These are phyloP conservation scores for Caranx ignobilis DNA, from an alignment of 2,113 vertebrate genomes.

Conservation along the genomic window DNA sequence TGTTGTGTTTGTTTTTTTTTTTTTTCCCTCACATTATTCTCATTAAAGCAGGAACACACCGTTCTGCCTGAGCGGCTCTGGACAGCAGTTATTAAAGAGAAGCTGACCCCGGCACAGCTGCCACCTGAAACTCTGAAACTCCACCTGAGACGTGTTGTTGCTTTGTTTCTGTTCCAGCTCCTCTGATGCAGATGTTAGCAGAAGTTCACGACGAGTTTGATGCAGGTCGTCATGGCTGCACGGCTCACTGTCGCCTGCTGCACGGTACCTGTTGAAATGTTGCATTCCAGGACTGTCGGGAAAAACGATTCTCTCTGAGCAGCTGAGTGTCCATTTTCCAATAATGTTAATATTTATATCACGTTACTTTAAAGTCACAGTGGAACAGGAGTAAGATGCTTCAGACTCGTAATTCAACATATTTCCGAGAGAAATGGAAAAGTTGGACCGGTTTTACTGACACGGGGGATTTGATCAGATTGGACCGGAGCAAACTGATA, in stretches of 20 bases:
- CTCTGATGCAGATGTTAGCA: constrained; percentile 5
- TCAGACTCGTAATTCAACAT: not conserved
- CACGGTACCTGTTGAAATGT: not conserved
- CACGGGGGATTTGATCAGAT: not conserved
- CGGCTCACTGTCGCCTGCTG: not conserved
- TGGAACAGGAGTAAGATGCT: not conserved
- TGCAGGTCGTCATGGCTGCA: not conserved
- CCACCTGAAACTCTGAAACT: not conserved
- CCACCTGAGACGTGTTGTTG: not conserved
- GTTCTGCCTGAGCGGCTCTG: constrained; percentile 17
- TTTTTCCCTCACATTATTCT: constrained; percentile 32
- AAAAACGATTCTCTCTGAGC: not conserved
- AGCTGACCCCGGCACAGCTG: constrained; percentile 3
- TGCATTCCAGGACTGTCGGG: not conserved
- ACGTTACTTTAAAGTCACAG: not conserved
- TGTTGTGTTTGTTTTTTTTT: not conserved
- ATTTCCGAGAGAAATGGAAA: not conserved
- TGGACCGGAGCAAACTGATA: not conserved
- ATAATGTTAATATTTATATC: not conserved
- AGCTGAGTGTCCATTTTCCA: not conserved
- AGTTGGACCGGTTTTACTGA: not conserved
- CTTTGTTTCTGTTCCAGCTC: not conserved
- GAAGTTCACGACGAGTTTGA: not conserved
- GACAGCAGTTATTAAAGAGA: constrained; percentile 28
- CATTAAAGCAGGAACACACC: constrained; percentile 47